Evolutionary conservation across 2,113 vertebrate genomes (phyloP).

Genomic region (Gavialis gangeticus): DNA sequence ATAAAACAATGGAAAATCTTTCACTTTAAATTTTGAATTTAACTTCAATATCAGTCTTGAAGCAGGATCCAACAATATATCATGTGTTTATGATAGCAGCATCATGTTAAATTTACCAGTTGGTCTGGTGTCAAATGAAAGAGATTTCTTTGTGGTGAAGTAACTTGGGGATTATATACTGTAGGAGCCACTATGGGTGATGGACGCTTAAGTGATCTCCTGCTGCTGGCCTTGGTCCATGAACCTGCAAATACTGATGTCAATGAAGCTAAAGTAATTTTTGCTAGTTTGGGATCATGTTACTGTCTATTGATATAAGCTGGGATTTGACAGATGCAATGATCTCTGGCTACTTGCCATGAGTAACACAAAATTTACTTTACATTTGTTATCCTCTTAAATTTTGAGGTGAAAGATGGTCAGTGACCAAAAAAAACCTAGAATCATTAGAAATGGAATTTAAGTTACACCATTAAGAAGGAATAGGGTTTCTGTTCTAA

Average conservation of each 20-base stretch:
- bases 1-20: neutral
- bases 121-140: constrained; percentile 56
- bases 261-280: constrained; percentile 60
- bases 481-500: constrained; percentile 6
- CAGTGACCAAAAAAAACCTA: no score
- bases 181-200: constrained; percentile 55
- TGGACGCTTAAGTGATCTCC: constrained; percentile 65
- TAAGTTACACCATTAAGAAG: neutral
- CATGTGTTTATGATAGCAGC: constrained; percentile 14
- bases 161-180: constrained; percentile 48
- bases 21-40: neutral
- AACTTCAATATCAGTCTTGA: neutral
- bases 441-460: no score
- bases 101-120: constrained; percentile 28
- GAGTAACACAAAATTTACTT: constrained; percentile 66
- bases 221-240: constrained; percentile 46
- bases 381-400: constrained; percentile 68
- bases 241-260: constrained; percentile 65
- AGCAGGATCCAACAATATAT: constrained; percentile 14
- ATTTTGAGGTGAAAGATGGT: constrained; percentile 65
- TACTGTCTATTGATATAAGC: constrained; percentile 56
- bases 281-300: constrained; percentile 59
- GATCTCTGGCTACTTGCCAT: constrained; percentile 69
- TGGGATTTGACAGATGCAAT: constrained; percentile 67
- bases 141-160: constrained; percentile 38